Evolutionary conservation across 2,797 vertebrate genomes (phyloP).

Genomic region (Calcarius lapponicus): DNA sequence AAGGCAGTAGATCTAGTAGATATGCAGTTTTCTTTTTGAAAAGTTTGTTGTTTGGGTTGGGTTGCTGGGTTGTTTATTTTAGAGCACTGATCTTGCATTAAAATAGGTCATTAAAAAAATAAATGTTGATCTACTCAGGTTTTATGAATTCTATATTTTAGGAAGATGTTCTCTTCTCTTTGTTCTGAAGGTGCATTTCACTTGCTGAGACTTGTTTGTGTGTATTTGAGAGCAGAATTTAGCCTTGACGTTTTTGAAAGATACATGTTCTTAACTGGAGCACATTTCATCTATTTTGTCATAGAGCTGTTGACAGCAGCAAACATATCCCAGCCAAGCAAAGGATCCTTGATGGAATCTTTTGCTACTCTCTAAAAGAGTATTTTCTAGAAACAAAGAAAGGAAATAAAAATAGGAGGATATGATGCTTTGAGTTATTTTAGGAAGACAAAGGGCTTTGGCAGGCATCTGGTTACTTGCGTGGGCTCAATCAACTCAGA

Average conservation of each 20-base stretch:
- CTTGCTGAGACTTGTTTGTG: neutral
- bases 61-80: neutral
- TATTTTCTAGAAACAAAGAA: slow-evolving; percentile 10
- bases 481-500: slow-evolving; percentile 10
- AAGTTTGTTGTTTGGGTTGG: neutral
- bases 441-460: slow-evolving; percentile 40
- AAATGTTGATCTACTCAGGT: neutral
- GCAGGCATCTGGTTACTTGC: slow-evolving; percentile 38
- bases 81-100: neutral
- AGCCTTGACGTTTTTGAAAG: slow-evolving; percentile 18
- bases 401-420: slow-evolving; percentile 39
- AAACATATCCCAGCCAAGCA: neutral
- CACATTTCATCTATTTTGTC: neutral
- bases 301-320: neutral
- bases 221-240: neutral
- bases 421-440: slow-evolving; percentile 50
- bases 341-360: neutral
- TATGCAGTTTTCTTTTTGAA: neutral
- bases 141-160: neutral
- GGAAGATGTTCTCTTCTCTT: neutral
- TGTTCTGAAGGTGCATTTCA: neutral
- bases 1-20: neutral
- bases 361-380: neutral
- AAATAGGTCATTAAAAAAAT: neutral
- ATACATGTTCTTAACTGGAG: neutral